These are phyloP conservation scores for Notoglanidium macrostoma DNA, from an alignment of 2,797 vertebrate species.

Conservation along the genomic window DNA sequence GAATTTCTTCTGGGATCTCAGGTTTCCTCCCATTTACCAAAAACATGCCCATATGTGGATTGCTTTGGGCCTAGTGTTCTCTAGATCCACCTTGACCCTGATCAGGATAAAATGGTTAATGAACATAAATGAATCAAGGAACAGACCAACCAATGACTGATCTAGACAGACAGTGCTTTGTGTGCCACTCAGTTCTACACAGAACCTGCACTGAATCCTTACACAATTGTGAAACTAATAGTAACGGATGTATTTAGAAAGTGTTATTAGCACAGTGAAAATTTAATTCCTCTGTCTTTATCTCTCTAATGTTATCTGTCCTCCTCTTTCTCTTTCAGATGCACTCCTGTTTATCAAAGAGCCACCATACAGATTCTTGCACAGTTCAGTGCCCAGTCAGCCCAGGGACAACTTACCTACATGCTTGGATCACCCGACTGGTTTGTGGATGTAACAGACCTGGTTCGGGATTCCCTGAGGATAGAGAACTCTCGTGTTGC, in stretches of 20 bases:
- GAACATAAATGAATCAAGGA: not conserved
- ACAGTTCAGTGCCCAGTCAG: constrained; percentile 68
- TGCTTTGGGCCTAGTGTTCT: not conserved
- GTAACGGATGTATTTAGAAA: not conserved
- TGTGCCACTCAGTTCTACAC: not conserved
- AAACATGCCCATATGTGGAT: not conserved
- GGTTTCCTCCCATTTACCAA: not conserved
- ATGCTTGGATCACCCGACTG: constrained; percentile 74
- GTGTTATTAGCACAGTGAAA: not conserved
- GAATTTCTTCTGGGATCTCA: not conserved
- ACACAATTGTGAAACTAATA: not conserved
- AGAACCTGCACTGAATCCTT: not conserved
- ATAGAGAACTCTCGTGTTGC: constrained; percentile 70
- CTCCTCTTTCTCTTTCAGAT: constrained; percentile 60
- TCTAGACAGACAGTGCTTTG: not conserved
- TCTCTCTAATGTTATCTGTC: not conserved
- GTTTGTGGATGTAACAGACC: constrained; percentile 74
- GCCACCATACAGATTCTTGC: constrained; percentile 73
- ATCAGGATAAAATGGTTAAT: not conserved
- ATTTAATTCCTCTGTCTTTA: not conserved
- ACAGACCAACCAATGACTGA: not conserved
- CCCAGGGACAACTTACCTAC: constrained; percentile 61
- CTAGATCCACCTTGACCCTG: not conserved
- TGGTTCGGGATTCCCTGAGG: constrained; percentile 68
- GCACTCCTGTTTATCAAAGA: constrained; percentile 73